Evolutionary conservation across 2,888 invertebrate genomes (phyloP).

Genomic region (Drosophila tripunctata): DNA sequence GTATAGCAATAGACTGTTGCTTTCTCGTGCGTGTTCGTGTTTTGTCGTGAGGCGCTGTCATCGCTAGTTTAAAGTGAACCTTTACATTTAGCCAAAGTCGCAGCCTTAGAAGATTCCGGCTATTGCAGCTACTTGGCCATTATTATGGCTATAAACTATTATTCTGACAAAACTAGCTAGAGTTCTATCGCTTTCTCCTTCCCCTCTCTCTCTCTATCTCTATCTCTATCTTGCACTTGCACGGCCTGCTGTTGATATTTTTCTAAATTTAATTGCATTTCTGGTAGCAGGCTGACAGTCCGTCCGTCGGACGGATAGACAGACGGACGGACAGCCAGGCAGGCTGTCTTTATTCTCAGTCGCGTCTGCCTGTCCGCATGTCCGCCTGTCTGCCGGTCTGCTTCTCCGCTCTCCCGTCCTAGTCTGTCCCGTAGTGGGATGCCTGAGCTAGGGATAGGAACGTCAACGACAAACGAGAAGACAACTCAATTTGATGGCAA

Average conservation of each 20-base stretch:
- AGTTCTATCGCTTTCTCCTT: too few species aligned
- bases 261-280: conserved; percentile 79
- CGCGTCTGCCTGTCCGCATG: too few species aligned
- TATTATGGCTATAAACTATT: conserved; percentile 74
- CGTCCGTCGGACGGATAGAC: not conserved
- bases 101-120: conserved; percentile 21
- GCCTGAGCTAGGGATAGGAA: not conserved
- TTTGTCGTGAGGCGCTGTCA: not conserved
- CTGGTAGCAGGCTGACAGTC: conserved; percentile 42
- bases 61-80: not conserved
- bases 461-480: conserved; percentile 51
- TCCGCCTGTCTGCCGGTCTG: too few species aligned
- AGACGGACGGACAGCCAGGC: not conserved
- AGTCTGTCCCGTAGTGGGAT: conserved; percentile 5
- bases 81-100: conserved; percentile 11
- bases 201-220: not conserved
- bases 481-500: conserved; percentile 83
- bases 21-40: not conserved
- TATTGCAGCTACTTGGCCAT: conserved; percentile 57
- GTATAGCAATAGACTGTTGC: too few species aligned
- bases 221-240: not conserved
- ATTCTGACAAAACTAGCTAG: conserved; percentile 54
- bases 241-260: conserved; percentile 71
- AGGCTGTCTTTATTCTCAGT: conserved; percentile 6
- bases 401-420: too few species aligned